Evolutionary conservation across 2,113 vertebrate species (phyloP), one percentile per base, ranked within the genome.

Genomic region (Nesogale talazaci): DNA sequence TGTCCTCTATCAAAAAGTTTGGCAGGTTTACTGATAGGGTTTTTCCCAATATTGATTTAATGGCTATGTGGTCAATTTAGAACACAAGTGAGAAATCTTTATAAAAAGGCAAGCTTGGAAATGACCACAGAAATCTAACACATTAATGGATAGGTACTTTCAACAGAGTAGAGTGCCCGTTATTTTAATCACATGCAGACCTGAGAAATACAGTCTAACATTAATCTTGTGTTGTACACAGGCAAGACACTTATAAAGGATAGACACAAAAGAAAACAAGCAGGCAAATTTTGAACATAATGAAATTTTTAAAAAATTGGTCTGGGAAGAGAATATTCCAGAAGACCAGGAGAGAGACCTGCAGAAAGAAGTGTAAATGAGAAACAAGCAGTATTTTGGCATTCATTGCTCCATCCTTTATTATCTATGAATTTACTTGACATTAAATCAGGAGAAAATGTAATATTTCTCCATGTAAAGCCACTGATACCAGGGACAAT

Each of bases 121-220:
- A 90, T 91, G 17, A 91, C 5, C 77, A 89, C 29, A 92, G 88
- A 78, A 91, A 92, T 94, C 2, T 0, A 4, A 36, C 82, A 70
- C n/a, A 42, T n/a, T 88, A 75, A 75, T 69, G n/a, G 59, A 46
- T 34, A 74, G 80, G 74, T 29, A 84, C 78, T 79, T 84, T 63
- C 31, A 80, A 14, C n/a, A 91, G 1, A 75, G 29, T 4, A 81
- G 27, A 42, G 27, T 83, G 65, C 86, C 65, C 63, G 38, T 67
- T 46, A 67, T 72, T 89, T 92, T 57, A 67, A 27, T 90, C 36
- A 36, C 0, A 59, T 15, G 23, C 29, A 76, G 56, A 69, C 8
- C 38, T 42, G 20, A 61, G 78, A 87, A 67, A 29, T n/a, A 38
- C 11, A 36, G 31, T 79, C 85, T 34, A 67, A 31, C 1, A 61